Evolutionary conservation across 2,888 invertebrate species (phyloP), one percentile per base, ranked within the genome.

Genomic region (Agrochola litura): DNA sequence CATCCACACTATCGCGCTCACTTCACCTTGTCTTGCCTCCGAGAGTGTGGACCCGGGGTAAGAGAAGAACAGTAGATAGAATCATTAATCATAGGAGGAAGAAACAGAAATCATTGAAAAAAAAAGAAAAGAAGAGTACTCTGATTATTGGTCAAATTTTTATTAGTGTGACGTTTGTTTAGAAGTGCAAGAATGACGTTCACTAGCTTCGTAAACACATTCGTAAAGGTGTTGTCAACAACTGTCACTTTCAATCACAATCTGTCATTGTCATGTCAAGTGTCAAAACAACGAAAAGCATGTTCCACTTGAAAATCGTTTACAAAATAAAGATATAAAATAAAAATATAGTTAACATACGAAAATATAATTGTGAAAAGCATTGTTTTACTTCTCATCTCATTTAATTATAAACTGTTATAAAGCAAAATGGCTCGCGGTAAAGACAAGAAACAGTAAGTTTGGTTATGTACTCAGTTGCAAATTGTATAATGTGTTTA

Each of bases 381-480:
- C 46, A 52, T 58, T 58, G n/a, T 41, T 46, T 65, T 14, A 43
- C 22, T 25, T 69, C 6, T 63, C 5, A 10, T 22, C 14, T 41
- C 1, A 41, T 37, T 22, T 14, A 30, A 66, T 12, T 9, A 2
- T 30, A 1, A 30, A 30, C 30, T 30, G 30, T 30, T 30, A 66
- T 54, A 70, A 60, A 76, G 41, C 75, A 89, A 76, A 91, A 96
- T 96, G 96, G 96, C 96, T 77, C 96, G 96, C 64, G 96, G 96
- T 71, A 96, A 96, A 85, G 96, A 96, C 73, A 96, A 96, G 87
- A 96, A 96, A 88, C 95, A 96, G 96, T 96, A 92, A 94, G 96
- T 95, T 83, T 89, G 89, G 89, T 92, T 91, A 90, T 83, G 80
- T 86, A 82, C 73, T 79, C 60, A 6, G 6, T 61, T 14, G 25